Base-by-base conservation (phyloP, 2,888 invertebrate genomes). In the Siphlonurus alternatus region DNA sequence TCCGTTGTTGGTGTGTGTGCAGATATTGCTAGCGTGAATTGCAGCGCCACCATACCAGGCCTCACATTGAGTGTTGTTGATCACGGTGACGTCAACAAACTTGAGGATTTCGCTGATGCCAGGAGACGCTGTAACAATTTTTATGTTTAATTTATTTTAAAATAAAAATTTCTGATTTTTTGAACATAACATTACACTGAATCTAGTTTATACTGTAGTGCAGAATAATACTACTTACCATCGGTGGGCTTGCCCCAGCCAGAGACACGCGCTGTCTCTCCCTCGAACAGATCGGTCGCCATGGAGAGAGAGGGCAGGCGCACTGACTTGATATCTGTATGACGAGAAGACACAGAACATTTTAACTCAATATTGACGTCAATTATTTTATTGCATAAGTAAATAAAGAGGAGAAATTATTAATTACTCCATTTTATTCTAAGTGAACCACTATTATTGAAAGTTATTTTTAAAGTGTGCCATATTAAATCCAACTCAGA, bases 11-110 rank as follows among this genome's bases (percentile, higher is more conserved):
- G 70, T 72, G 19, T 74, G 74, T 1, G 61, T 64, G 65, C 75
- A 76, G 60, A 76, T 66, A 63, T 73, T 72, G 20, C 69, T 69
- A 25, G 66, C 65, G 25, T 72, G 71, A 19, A 75, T 69, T n/a
- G 70, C 56, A n/a, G 22, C 18, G 51, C 65, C 65, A n/a, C 70
- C 71, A 65, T 67, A 75, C 2, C 64, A 63, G 18, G 64, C 61
- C 1, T 67, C 59, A 63, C 75, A 76, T 2, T 69, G 73, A 0
- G 68, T 65, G 65, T 76, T 76, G 56, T 67, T 68, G 62, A 76
- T 74, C 18, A 75, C 71, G 61, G 67, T 67, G 18, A 74, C 63
- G 15, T 67, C 54, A 2, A 71, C 72, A 63, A 62, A 72, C 62
- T 71, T 71, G 61, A 73, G 61, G 18, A 51, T 25, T 19, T 56